Evolutionary conservation across 2,113 vertebrate genomes (phyloP), one percentile per base, ranked within the genome.

Genomic region (Chlorocebus sabaeus): DNA sequence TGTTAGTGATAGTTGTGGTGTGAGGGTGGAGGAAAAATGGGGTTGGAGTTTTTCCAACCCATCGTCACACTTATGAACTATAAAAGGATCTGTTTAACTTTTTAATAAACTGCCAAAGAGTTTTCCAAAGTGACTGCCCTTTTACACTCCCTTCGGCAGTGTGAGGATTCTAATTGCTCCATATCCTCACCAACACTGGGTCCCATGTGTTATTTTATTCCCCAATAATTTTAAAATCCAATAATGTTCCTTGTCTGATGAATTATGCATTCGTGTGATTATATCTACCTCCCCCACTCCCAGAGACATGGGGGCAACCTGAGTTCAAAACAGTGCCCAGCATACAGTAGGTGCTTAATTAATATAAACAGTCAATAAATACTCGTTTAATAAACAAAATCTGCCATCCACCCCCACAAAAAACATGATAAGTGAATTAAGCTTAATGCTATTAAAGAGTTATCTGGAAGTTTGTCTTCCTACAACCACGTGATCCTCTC

Each of bases 211-310:
- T 17, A 27, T 43, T 80, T 80, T 80, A 67, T 23, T 89, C 14
- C n/a, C 64, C 35, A 64, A 40, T 27, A 27, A 55, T 9, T 87
- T 92, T 55, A 72, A 98, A 95, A 76, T 67, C 35, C 83, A 96
- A 20, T 64, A 80, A 75, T 5, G 9, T 45, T 79, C n/a, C 12
- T 18, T n/a, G 67, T 68, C 67, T 68, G 32, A 68, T 18, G 32
- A 35, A 68, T n/a, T 80, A 76, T 87, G 13, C 43, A 57, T 67
- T 57, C 17, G 16, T 80, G 32, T 94, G 82, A 96, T 43, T 89
- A 27, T 87, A 13, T 89, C 94, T 89, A 8, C 35, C 40, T 90
- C 43, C 12, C 55, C 43, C 14, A 94, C 14, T 35, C 67, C 32
- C 45, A 16, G 68, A 86, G n/a, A 38, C 86, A 64, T 6, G 55